Evolutionary conservation across 2,797 vertebrate genomes (phyloP), one percentile per base, ranked within the genome.

Genomic region (Etheostoma perlongum): DNA sequence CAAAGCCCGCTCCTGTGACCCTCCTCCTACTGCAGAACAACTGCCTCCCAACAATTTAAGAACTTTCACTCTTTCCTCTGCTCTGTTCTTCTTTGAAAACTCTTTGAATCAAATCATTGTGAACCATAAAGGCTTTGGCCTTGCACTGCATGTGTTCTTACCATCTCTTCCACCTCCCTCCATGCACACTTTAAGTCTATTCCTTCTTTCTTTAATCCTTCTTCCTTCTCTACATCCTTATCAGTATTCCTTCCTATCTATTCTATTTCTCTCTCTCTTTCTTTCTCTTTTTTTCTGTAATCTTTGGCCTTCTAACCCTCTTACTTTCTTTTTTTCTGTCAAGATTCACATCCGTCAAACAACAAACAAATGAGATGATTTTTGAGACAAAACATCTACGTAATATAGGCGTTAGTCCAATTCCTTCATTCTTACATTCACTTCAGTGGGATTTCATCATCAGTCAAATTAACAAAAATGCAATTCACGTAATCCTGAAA

Each of bases 1-100:
- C 10, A 52, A 25, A 76, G 57, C 65, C 66, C 36, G 65, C 69
- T 78, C 53, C 58, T 36, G 21, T 49, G 60, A 77, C 75, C 76
- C 51, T 79, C 81, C 65, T 71, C 78, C 81, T 63, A 59, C 85
- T 75, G 66, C 48, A 70, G 15, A 61, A 53, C 55, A 19, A 27
- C 63, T 15, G 53, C 59, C 6, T 51, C 52, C 54, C 63, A 71
- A 16, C 9, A 19, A 30, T 52, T 58, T 16, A 9, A 49, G 23
- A 66, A 61, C 67, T 52, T 49, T 65, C 55, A 57, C 21, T 55
- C 69, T 58, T 55, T 55, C 16, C 8, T 69, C 63, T 23, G 9
- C 49, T 76, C 30, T 60, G 25, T 46, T 75, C 36, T 72, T 60
- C 54, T 62, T 66, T 66, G 27, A 72, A 69, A 55, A 59, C 51